phyloP scores from a whole-genome alignment of 2,113 vertebrate genomes.

The Sterrhoptilus dennistouni region DNA sequence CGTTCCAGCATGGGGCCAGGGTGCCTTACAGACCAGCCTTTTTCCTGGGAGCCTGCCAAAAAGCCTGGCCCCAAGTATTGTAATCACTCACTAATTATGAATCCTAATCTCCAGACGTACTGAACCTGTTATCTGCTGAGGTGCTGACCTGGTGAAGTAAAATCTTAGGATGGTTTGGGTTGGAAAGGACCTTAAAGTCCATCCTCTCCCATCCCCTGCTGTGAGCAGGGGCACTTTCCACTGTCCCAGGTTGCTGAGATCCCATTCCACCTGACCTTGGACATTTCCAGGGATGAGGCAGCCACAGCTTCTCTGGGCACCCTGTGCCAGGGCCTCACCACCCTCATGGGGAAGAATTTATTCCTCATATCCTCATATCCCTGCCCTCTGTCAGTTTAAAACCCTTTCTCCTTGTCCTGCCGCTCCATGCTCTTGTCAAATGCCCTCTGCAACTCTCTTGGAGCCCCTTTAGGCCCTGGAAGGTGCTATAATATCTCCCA shows the following conservation, averaged over 20 bases:
- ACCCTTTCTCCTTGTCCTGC: neutral
- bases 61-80: neutral
- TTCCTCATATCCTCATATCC: neutral
- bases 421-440: neutral
- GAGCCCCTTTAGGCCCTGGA: neutral
- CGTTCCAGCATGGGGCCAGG: accelerated
- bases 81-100: neutral
- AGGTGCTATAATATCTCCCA: neutral
- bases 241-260: neutral
- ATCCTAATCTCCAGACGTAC: neutral
- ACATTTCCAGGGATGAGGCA: neutral
- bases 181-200: neutral
- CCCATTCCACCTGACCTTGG: neutral
- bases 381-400: neutral
- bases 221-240: neutral
- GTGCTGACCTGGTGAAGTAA: neutral
- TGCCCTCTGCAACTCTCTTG: neutral
- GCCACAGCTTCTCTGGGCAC: neutral
- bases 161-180: neutral
- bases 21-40: neutral
- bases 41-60: neutral
- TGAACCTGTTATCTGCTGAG: neutral
- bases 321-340: neutral
- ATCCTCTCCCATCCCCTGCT: neutral
- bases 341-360: neutral